Percentiles rank a stretch among this genome's conserved stretches.
These are phyloP conservation scores for Enteromius mattozi DNA, from an alignment of 2,797 vertebrate genomes.

Conservation along the genomic window DNA sequence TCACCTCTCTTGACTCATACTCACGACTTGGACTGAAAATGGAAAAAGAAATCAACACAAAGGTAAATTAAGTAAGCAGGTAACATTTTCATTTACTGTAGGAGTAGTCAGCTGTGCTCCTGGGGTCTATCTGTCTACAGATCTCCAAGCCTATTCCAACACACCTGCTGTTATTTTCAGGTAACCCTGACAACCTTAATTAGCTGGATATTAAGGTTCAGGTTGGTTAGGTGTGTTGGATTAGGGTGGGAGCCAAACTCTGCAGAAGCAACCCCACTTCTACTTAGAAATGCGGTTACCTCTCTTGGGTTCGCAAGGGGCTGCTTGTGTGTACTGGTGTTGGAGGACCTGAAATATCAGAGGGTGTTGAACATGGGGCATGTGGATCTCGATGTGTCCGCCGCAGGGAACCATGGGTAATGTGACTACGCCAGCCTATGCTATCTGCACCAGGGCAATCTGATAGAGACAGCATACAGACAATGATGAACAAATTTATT, in stretches of 20 bases:
- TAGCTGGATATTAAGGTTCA: not conserved
- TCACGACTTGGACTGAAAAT: conserved; percentile 71
- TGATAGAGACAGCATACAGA: conserved; percentile 50
- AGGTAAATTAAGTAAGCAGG: not conserved
- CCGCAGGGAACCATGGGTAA: conserved; percentile 78
- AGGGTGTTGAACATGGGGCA: conserved; percentile 75
- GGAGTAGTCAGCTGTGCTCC: not conserved
- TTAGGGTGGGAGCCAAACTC: not conserved
- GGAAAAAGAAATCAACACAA: conserved; percentile 24
- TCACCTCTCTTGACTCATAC: conserved; percentile 73
- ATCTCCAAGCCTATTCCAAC: not conserved
- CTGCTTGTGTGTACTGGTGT: conserved; percentile 84
- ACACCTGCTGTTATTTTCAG: not conserved
- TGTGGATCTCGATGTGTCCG: conserved; percentile 75
- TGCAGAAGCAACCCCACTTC: not conserved
- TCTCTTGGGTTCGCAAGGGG: conserved; percentile 77
- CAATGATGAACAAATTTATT: not conserved
- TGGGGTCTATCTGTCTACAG: not conserved
- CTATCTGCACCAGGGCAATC: conserved; percentile 76
- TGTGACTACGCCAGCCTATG: conserved; percentile 82
- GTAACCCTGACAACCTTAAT: not conserved
- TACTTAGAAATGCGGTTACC: conserved; percentile 65
- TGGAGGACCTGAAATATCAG: conserved; percentile 79
- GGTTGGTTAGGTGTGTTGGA: not conserved
- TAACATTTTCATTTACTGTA: not conserved